Evolutionary conservation across 1,140 invertebrate genomes (phyloP), one percentile per base, ranked within the genome.

Genomic region (Drosophila baimaii): DNA sequence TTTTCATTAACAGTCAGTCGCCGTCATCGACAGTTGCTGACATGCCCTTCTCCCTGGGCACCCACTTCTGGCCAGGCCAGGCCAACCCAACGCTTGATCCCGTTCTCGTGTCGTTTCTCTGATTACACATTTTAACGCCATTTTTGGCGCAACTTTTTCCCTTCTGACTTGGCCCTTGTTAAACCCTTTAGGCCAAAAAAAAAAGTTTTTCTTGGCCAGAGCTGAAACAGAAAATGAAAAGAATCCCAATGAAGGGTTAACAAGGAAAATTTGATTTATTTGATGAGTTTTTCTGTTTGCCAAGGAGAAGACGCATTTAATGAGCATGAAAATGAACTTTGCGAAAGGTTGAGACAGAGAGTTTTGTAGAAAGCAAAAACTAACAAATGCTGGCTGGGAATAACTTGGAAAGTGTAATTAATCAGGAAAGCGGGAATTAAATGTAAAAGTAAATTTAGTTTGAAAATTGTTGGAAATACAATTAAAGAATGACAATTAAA

Each of bases 201-300:
- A 79, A 82, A 81, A 82, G 41, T 79, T 86, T 77, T 64, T 25
- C 31, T 31, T 65, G 47, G 49, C 25, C 25, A 5, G 64, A 6
- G 17, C 29, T n/a, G 21, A 41, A 54, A 29, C 29, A 49, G 76
- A 47, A 59, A 62, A 68, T 62, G 66, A 46, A 55, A 63, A 65
- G 79, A 88, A 89, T 80, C 84, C 77, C 77, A 89, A 80, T 88
- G 84, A 89, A 80, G 83, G 79, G 84, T 83, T 89, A 89, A 88
- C 84, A 80, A 88, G 83, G 47, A 79, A 88, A 89, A 88, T 88
- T 88, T 89, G 84, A 88, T 88, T 88, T 88, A 88, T 88, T 88
- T 88, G 83, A 89, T 89, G 79, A 89, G 84, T 88, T 80, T 88
- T 69, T 66, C 70, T 72, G 64, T 81, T 76, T 54, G 57, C 39